These are phyloP conservation scores for Diogma glabrata DNA, from an alignment of 2,888 invertebrate genomes.

Conservation along the genomic window DNA sequence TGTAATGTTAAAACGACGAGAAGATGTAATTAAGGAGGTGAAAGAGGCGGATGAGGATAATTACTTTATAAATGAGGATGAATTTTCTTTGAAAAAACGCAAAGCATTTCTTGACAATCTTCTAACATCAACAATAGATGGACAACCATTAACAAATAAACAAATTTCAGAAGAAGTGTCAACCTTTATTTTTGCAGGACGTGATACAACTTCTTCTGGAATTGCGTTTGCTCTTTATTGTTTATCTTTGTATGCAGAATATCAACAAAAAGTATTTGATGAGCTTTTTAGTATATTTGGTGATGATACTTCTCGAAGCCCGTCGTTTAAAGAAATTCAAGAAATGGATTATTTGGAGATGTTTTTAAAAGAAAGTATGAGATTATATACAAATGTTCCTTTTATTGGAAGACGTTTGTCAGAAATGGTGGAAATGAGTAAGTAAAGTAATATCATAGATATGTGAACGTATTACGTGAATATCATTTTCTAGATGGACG, in stretches of 20 bases:
- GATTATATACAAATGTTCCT: constrained; percentile 32
- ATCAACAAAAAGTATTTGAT: constrained; percentile 40
- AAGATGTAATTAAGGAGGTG: too few relatives aligned
- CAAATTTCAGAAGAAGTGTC: constrained; percentile 34
- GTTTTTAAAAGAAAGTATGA: constrained; percentile 29
- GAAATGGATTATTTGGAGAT: constrained; percentile 32
- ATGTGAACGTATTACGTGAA: neutral
- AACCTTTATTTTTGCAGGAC: constrained; percentile 39
- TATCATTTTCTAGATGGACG: constrained; percentile 26
- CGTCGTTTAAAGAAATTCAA: constrained; percentile 27
- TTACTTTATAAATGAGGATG: too few relatives aligned
- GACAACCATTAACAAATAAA: constrained; percentile 22
- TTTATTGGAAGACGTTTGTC: constrained; percentile 25
- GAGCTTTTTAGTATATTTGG: constrained; percentile 39
- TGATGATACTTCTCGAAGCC: constrained; percentile 26
- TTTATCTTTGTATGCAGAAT: constrained; percentile 39
- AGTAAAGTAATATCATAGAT: neutral
- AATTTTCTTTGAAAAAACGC: constrained; percentile 19
- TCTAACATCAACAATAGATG: constrained; percentile 27
- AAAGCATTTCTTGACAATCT: constrained; percentile 32
- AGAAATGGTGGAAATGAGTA: constrained; percentile 27
- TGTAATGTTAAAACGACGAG: neutral
- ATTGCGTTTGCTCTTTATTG: constrained; percentile 40
- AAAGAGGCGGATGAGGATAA: too few relatives aligned
- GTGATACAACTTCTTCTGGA: constrained; percentile 48